These are phyloP conservation scores for Liopterus haemorrhoidalis DNA, from an alignment of 2,888 invertebrate genomes.

Conservation along the genomic window DNA sequence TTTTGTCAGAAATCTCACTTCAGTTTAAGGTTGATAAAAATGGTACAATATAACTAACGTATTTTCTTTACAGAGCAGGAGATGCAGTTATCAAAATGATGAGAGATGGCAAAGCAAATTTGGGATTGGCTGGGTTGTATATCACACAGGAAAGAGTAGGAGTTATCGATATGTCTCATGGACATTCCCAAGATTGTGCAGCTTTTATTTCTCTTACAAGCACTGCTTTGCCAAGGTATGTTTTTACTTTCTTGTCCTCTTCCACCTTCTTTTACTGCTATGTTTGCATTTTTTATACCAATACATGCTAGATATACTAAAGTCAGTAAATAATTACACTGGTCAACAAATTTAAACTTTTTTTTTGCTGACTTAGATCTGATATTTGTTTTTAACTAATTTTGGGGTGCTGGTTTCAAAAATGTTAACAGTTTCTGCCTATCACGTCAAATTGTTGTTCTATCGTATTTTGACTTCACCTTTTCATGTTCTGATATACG, in stretches of 20 bases:
- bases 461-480: no score
- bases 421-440: no score
- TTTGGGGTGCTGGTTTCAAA: no score
- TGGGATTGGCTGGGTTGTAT: conserved; percentile 70
- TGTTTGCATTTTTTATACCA: neutral
- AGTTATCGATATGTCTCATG: conserved; percentile 56
- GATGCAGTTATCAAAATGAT: conserved; percentile 58
- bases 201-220: conserved; percentile 70
- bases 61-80: conserved; percentile 48
- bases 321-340: no score
- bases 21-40: conserved; percentile 3
- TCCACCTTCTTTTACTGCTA: no score
- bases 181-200: conserved; percentile 71
- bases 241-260: no score
- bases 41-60: conserved; percentile 5
- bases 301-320: neutral
- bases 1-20: no score
- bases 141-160: conserved; percentile 50
- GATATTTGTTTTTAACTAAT: no score
- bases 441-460: no score
- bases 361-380: no score
- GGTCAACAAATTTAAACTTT: no score
- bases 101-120: conserved; percentile 51
- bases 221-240: conserved; percentile 67
- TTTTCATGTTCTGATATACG: no score